phyloP scores from a whole-genome alignment of 2,888 invertebrate genomes.

The Sinopyrophorus schimmeli region DNA sequence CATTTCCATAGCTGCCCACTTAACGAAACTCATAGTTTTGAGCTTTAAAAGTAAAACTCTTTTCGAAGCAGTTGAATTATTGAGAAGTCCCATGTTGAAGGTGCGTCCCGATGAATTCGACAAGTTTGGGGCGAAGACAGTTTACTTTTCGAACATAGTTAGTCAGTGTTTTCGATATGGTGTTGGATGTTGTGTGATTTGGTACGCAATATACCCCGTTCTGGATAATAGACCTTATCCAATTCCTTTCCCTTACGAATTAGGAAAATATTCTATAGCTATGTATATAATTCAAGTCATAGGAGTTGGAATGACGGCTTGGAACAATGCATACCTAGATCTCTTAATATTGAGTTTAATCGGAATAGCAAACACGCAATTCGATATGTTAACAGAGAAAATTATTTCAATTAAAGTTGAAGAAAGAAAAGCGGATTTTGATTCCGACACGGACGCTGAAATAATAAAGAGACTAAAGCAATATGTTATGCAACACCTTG shows the following conservation, averaged over 20 bases:
- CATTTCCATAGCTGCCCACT: slow-evolving; percentile 18
- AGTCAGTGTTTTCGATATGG: slow-evolving; percentile 17
- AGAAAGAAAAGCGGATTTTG: too few species aligned
- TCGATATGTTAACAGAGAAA: slow-evolving; percentile 22
- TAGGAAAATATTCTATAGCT: slow-evolving; percentile 15
- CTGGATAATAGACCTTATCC: slow-evolving; percentile 22
- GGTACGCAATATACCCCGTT: slow-evolving; percentile 19
- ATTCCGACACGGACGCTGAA: too few species aligned
- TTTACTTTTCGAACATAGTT: slow-evolving; percentile 17
- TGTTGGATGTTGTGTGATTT: slow-evolving; percentile 4
- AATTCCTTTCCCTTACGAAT: slow-evolving; percentile 31
- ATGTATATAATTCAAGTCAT: slow-evolving; percentile 26
- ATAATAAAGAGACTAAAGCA: slow-evolving; percentile 9
- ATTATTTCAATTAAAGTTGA: too few species aligned
- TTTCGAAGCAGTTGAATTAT: slow-evolving; percentile 6
- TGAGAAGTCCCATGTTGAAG: slow-evolving; percentile 22
- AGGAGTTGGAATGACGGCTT: slow-evolving; percentile 15
- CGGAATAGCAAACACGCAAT: slow-evolving; percentile 21
- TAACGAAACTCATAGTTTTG: slow-evolving; percentile 17
- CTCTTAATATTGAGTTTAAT: slow-evolving; percentile 19
- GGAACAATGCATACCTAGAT: too few species aligned
- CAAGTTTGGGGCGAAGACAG: slow-evolving; percentile 18
- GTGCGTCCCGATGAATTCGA: slow-evolving; percentile 20
- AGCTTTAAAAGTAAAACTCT: slow-evolving; percentile 10
- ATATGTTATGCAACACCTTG: slow-evolving; percentile 24